Base-by-base conservation (phyloP, 2,888 invertebrate genomes). In the Orgyia antiqua region DNA sequence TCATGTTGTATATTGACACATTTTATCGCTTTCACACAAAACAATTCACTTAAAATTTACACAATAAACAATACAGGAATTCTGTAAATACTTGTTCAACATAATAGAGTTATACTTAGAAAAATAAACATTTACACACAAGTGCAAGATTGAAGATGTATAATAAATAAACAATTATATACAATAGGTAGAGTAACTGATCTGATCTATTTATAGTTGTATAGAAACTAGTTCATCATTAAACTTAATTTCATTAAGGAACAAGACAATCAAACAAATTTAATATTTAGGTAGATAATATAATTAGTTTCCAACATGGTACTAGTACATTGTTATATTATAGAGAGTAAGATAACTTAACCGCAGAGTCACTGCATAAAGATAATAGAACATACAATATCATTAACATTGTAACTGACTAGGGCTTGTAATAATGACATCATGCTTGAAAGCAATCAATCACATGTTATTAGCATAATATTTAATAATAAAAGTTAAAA, bases 1-100 rank as follows among this genome's bases (percentile, higher is more conserved):
- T 79, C 75, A 75, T 79, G 65, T 76, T 80, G 73, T 84, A 80
- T 83, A 83, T 83, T 83, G 79, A 83, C 74, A 78, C 71, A 70
- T 74, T 71, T 73, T 71, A 77, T 79, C 79, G 78, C 76, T 71
- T 79, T 68, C 83, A 84, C 83, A 75, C 79, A 66, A 80, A 84
- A 83, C 80, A 75, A 70, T 64, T 68, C 58, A 65, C 72, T 77
- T 79, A 83, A 72, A 84, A 77, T 80, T 78, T 79, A 80, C 71
- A 82, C 63, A 70, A 71, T 73, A 77, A 78, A 60, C 66, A 67
- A 74, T 77, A 75, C 68, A 74, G 67, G 68, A 67, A 68, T 69
- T 37, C 33, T 67, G 66, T 73, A 75, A 75, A 76, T 76, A 24
- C 13, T 4, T 24, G 74, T 64, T 74, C 68, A 83, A 83, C 78